A percentile compares a stretch with the other conserved stretches of the same genome.
These are phyloP conservation scores for Apotomis betuletana DNA, from an alignment of 2,888 invertebrate species.

Conservation along the genomic window DNA sequence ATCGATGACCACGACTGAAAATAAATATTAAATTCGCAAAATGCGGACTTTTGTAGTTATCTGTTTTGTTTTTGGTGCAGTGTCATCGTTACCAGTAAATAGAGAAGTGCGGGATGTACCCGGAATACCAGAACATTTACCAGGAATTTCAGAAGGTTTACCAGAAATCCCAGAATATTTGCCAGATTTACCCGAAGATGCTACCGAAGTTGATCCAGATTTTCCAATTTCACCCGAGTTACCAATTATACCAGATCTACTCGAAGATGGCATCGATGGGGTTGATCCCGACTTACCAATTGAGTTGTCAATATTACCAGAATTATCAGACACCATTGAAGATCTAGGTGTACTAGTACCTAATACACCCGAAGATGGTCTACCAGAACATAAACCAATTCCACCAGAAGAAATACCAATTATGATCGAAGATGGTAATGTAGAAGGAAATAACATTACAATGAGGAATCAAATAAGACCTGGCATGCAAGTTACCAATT, in stretches of 20 bases:
- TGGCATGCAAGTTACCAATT: conserved; percentile 56
- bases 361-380: neutral
- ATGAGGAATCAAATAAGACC: conserved; percentile 57
- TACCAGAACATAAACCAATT: neutral
- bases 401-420: conserved; percentile 16
- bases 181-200: conserved; percentile 22
- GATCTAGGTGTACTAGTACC: neutral
- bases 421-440: conserved; percentile 32
- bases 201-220: neutral
- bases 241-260: neutral
- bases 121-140: neutral
- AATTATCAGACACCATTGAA: neutral
- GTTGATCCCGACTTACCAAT: neutral
- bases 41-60: conserved; percentile 44
- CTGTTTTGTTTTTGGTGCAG: conserved; percentile 44
- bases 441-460: conserved; percentile 7
- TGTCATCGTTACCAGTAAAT: conserved; percentile 51
- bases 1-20: conserved; percentile 14
- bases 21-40: conserved; percentile 8
- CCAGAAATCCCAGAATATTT: conserved; percentile 5
- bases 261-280: neutral
- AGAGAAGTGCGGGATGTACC: conserved; percentile 4
- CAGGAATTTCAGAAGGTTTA: neutral
- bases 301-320: neutral
- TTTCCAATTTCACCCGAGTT: neutral